A percentile compares a stretch with the other conserved stretches of the same genome.
Conservation (phyloP, 2,888 invertebrate species). For the Nowickia ferox region DNA sequence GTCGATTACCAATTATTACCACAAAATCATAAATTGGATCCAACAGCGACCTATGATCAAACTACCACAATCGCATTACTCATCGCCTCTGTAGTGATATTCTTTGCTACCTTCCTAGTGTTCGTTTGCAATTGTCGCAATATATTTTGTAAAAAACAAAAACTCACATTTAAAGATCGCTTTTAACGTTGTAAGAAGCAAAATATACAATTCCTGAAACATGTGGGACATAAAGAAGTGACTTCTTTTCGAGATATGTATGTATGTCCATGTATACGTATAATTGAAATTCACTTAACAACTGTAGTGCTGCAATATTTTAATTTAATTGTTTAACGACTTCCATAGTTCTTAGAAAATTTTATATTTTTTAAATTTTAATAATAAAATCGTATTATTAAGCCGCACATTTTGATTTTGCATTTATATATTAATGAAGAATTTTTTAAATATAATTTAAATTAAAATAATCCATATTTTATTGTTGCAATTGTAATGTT, state of each 20-base stretch:
- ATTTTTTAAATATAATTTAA: slow-evolving; percentile 54
- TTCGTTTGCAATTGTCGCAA: slow-evolving; percentile 85
- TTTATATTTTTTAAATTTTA: slow-evolving; percentile 18
- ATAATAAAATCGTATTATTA: slow-evolving; percentile 40
- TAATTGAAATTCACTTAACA: slow-evolving; percentile 17
- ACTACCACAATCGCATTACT: slow-evolving; percentile 86
- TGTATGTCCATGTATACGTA: background rate
- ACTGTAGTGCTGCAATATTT: slow-evolving; percentile 70
- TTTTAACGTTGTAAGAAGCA: slow-evolving; percentile 13
- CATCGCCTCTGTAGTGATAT: slow-evolving; percentile 86
- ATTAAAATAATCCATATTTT: slow-evolving; percentile 45
- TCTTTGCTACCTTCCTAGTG: slow-evolving; percentile 85
- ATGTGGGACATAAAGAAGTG: background rate
- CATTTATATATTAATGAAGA: slow-evolving; percentile 60
- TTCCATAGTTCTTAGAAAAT: slow-evolving; percentile 57
- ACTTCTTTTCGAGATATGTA: slow-evolving; percentile 15
- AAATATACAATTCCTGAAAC: background rate
- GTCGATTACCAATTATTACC: slow-evolving; percentile 84
- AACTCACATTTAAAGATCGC: slow-evolving; percentile 63
- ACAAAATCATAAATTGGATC: slow-evolving; percentile 84
- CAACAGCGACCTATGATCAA: slow-evolving; percentile 84
- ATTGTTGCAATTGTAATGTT: slow-evolving; percentile 67
- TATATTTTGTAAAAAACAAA: slow-evolving; percentile 77
- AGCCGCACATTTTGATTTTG: slow-evolving; percentile 68
- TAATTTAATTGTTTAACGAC: slow-evolving; percentile 53